Evolutionary conservation across 2,797 vertebrate genomes (phyloP), one percentile per base, ranked within the genome.

Genomic region (Agapornis canus): DNA sequence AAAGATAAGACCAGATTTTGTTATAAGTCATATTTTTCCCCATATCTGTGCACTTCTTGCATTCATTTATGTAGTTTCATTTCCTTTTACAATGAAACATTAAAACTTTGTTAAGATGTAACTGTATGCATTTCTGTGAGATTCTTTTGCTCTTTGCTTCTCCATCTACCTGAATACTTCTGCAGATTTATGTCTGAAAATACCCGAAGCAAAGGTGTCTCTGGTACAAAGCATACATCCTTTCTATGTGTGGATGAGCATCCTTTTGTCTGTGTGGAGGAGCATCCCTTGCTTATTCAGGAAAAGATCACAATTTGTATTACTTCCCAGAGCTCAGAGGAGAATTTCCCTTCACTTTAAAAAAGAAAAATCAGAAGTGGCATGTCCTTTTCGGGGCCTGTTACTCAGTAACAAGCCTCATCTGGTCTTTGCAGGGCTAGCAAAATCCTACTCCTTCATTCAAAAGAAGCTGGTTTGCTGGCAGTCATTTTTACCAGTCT

Each of bases 351-450:
- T 59, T 70, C 70, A 51, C 73, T 68, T 66, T 8, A 29, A 60
- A 49, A 47, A 56, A 32, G 73, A 51, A 42, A 88, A 48, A 35
- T 35, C 20, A 76, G 26, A 48, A 57, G 32, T 40, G 78, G 48
- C 13, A 9, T 23, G 39, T 95, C 77, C 78, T 84, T 93, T 95
- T 90, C 79, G 77, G 2, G 11, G 78, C 60, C 49, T 81, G 2
- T 82, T 89, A 63, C 82, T 94, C 92, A 82, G 84, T 92, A 78
- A 93, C 82, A 69, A 93, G 84, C 65, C 64, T 93, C 90, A 69
- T 82, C 54, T 89, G 89, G 69, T 81, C 83, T 94, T 73, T 82
- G 76, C 88, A 40, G 1, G 4, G 68, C 72, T 63, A 83, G 90
- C 89, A 91, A 48, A 93, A 78, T 23, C 84, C 69, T 2, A 4